phyloP scores from a whole-genome alignment of 2,888 invertebrate species.

The Sycophila texana region DNA sequence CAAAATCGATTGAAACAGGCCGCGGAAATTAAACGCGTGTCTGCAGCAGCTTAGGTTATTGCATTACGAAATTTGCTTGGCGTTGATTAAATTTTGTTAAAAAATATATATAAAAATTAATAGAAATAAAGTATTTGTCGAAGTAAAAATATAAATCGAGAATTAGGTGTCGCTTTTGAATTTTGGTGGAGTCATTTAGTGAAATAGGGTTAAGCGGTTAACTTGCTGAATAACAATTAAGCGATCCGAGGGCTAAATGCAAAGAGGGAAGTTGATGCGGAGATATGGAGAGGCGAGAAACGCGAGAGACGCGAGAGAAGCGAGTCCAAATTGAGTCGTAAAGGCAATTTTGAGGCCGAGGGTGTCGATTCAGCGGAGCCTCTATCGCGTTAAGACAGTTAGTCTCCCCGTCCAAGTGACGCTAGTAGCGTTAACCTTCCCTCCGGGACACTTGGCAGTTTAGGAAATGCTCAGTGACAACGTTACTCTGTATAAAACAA shows the following conservation, averaged over 20 bases:
- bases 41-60: background rate
- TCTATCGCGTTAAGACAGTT: conserved; percentile 9
- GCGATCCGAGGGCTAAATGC: background rate
- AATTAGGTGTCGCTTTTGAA: background rate
- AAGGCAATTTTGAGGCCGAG: background rate
- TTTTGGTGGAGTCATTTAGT: background rate
- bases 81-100: no score
- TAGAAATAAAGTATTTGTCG: no score
- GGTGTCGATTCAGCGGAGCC: conserved; percentile 3
- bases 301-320: background rate
- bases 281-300: background rate
- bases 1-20: conserved; percentile 17
- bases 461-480: background rate
- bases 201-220: background rate
- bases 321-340: background rate
- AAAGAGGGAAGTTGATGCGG: background rate
- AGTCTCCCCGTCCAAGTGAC: background rate
- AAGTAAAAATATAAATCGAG: no score
- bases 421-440: background rate
- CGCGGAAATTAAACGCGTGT: background rate
- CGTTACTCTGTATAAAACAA: background rate
- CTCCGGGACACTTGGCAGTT: background rate
- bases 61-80: background rate
- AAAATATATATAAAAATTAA: no score
- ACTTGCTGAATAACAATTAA: background rate